Evolutionary conservation across 2,888 invertebrate species (phyloP).

Genomic region (Stenotaenia linearis): DNA sequence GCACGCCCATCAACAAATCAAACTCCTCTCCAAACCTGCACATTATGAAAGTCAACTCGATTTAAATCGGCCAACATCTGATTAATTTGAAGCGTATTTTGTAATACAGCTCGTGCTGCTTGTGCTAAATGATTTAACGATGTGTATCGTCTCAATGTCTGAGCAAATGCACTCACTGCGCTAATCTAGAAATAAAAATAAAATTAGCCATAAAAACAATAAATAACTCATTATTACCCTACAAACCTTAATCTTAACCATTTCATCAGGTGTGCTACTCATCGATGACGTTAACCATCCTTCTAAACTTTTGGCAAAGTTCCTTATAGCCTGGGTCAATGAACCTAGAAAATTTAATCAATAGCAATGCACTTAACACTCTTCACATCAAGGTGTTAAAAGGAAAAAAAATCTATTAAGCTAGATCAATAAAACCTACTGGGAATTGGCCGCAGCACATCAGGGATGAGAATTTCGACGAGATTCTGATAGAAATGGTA

Average conservation of each 20-base stretch:
- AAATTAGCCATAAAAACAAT: slow-evolving; percentile 27
- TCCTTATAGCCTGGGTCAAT: slow-evolving; percentile 85
- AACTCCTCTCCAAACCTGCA: slow-evolving; percentile 62
- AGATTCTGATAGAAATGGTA: slow-evolving; percentile 91
- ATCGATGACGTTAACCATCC: slow-evolving; percentile 76
- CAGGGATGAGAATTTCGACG: slow-evolving; percentile 92
- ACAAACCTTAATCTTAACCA: slow-evolving; percentile 70
- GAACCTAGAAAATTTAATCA: slow-evolving; percentile 54
- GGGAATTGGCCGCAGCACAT: slow-evolving; percentile 90
- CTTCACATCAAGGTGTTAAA: slow-evolving; percentile 6
- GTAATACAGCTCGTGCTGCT: slow-evolving; percentile 90
- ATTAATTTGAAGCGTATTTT: slow-evolving; percentile 87
- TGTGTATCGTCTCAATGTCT: slow-evolving; percentile 90
- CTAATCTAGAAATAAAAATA: slow-evolving; percentile 51
- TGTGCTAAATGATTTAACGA: slow-evolving; percentile 94
- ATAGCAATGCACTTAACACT: neutral
- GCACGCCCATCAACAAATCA: neutral
- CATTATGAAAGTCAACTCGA: slow-evolving; percentile 95
- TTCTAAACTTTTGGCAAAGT: slow-evolving; percentile 88
- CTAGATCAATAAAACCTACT: too few species aligned
- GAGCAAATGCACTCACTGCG: slow-evolving; percentile 85
- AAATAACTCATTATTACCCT: slow-evolving; percentile 24
- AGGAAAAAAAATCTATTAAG: too few species aligned
- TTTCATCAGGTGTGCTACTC: slow-evolving; percentile 72
- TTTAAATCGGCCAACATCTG: slow-evolving; percentile 96